phyloP scores from a whole-genome alignment of 2,797 vertebrate genomes.

The Propithecus perrieri region DNA sequence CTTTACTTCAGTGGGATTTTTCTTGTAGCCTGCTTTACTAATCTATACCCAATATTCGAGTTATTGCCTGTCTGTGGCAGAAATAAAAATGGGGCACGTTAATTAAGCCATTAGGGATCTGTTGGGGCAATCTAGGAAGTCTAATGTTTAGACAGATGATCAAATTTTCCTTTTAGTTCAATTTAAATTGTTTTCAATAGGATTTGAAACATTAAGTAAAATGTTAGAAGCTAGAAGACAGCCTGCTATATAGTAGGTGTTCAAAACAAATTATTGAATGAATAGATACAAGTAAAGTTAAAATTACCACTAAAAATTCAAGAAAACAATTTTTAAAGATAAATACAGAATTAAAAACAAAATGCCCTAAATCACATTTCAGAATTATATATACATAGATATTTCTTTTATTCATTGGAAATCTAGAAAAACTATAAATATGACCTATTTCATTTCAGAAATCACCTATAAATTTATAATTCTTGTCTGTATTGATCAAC shows the following conservation, averaged over 20 bases:
- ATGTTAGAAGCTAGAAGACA: not conserved
- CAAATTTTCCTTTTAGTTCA: not conserved
- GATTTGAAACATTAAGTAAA: not conserved
- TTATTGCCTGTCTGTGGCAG: not conserved
- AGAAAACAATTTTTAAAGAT: not conserved
- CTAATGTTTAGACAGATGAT: not conserved
- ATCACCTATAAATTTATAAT: not conserved
- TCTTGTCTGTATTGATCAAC: not conserved
- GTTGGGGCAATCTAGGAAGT: not conserved
- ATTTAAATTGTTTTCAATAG: not conserved
- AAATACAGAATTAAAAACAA: not conserved
- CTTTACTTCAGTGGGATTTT: not conserved
- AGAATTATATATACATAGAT: not conserved
- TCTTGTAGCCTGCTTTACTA: not conserved
- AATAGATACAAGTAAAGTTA: not conserved
- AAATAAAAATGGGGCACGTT: not conserved
- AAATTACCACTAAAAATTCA: not conserved
- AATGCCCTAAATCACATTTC: not conserved
- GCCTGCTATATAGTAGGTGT: not conserved
- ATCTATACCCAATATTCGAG: not conserved
- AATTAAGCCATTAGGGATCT: not conserved
- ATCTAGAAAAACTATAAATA: not conserved
- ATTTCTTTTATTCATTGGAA: slow-evolving; percentile 5
- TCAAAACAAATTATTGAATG: not conserved
- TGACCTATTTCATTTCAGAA: not conserved